phyloP scores from a whole-genome alignment of 64 coral and sea anemone species.

The Stylophora pistillata region DNA sequence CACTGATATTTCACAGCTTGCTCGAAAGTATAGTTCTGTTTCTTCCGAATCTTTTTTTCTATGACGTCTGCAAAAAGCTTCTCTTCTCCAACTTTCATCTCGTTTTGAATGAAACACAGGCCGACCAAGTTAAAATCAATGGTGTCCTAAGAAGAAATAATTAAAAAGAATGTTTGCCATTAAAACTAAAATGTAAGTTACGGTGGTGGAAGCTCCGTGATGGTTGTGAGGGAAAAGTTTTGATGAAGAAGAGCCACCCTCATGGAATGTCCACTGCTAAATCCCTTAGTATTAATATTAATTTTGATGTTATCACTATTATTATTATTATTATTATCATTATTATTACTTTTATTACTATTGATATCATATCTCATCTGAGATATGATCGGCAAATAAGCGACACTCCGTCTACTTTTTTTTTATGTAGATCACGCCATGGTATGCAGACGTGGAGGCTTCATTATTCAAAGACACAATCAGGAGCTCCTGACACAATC shows the following conservation, averaged over 20 bases:
- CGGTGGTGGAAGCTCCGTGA: no score
- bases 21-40: conserved; percentile 53
- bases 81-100: conserved; percentile 76
- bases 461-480: background rate
- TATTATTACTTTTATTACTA: no score
- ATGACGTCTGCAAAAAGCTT: conserved; percentile 81
- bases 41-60: conserved; percentile 90
- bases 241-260: no score
- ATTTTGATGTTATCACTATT: no score
- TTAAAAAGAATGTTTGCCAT: no score
- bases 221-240: no score
- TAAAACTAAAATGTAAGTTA: no score
- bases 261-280: no score
- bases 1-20: conserved; percentile 24
- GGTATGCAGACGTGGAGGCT: background rate
- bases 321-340: no score
- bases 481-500: background rate
- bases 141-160: conserved; percentile 49
- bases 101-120: conserved; percentile 75
- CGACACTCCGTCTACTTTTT: background rate
- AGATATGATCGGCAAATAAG: background rate
- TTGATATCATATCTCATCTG: background rate
- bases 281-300: no score
- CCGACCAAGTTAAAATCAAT: conserved; percentile 94
- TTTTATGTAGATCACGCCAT: conserved; percentile 11